These are phyloP conservation scores for Pseudolycoriella hygida DNA, from an alignment of 2,888 invertebrate species.

Conservation along the genomic window DNA sequence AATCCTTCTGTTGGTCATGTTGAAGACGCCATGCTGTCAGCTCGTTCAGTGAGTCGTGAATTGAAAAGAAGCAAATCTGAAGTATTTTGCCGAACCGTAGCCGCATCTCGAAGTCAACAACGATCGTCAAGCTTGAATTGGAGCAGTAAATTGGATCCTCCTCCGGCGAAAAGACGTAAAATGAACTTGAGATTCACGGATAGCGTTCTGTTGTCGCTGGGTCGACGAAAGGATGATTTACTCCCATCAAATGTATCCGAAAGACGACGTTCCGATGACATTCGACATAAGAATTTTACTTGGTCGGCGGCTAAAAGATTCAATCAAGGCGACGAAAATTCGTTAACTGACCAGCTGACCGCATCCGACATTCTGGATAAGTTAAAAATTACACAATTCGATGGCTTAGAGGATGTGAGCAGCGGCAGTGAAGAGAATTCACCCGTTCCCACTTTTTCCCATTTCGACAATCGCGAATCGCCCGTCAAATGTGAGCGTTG, in stretches of 20 bases:
- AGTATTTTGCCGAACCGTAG: slow-evolving; percentile 26
- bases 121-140: slow-evolving; percentile 49
- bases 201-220: slow-evolving; percentile 28
- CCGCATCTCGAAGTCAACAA: slow-evolving; percentile 39
- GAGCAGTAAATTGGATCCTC: slow-evolving; percentile 50
- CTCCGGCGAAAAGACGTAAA: slow-evolving; percentile 51
- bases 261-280: slow-evolving; percentile 9
- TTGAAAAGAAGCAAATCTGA: slow-evolving; percentile 48
- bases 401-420: slow-evolving; percentile 50
- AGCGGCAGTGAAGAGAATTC: slow-evolving; percentile 30
- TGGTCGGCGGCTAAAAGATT: slow-evolving; percentile 26
- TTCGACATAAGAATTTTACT: slow-evolving; percentile 18
- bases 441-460: slow-evolving; percentile 17
- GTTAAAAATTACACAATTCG: slow-evolving; percentile 42
- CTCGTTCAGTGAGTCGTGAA: slow-evolving; percentile 35
- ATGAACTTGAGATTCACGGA: slow-evolving; percentile 30
- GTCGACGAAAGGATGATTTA: slow-evolving; percentile 18
- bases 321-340: slow-evolving; percentile 10
- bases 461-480: slow-evolving; percentile 19
- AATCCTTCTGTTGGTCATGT: slow-evolving; percentile 14
- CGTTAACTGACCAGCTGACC: not conserved
- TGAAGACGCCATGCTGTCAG: slow-evolving; percentile 23
- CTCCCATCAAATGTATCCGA: slow-evolving; percentile 12
- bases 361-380: slow-evolving; percentile 8
- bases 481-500: slow-evolving; percentile 73